Evolutionary conservation across 2,113 vertebrate species (phyloP).

Genomic region (Illadopsis cleaveri): DNA sequence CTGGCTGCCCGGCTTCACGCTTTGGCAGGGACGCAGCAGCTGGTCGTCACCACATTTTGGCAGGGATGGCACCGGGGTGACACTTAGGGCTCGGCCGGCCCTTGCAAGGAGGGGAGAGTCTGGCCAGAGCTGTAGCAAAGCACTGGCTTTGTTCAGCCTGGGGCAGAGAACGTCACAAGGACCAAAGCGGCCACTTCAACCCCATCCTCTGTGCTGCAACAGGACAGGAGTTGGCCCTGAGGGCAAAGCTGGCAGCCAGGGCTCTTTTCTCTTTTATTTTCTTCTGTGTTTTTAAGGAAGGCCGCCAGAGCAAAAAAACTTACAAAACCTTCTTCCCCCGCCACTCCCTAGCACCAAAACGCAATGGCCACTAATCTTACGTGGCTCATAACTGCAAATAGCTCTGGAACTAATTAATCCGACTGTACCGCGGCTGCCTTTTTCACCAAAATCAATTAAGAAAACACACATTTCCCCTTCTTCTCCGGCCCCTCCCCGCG

Average conservation of each 20-base stretch:
- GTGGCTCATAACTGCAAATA: conserved; percentile 24
- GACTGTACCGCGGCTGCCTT: not conserved
- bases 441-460: conserved; percentile 58
- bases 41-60: rapidly evolving
- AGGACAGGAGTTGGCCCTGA: not conserved
- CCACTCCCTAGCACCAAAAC: not conserved
- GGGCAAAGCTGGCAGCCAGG: not conserved
- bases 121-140: not conserved
- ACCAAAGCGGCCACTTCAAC: not conserved
- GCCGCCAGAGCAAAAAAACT: not conserved
- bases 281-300: not conserved
- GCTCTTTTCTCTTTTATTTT: not conserved
- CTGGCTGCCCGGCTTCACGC: not conserved
- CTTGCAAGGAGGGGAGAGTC: not conserved
- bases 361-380: not conserved
- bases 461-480: conserved; percentile 11
- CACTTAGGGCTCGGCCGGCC: not conserved
- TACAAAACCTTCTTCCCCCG: not conserved
- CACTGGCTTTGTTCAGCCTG: not conserved
- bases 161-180: not conserved
- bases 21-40: not conserved
- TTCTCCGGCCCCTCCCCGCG: not conserved
- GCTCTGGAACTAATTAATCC: conserved; percentile 50
- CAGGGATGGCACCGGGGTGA: not conserved
- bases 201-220: not conserved